Evolutionary conservation across 2,888 invertebrate genomes (phyloP).

Genomic region (Hipparchia sbordonii): DNA sequence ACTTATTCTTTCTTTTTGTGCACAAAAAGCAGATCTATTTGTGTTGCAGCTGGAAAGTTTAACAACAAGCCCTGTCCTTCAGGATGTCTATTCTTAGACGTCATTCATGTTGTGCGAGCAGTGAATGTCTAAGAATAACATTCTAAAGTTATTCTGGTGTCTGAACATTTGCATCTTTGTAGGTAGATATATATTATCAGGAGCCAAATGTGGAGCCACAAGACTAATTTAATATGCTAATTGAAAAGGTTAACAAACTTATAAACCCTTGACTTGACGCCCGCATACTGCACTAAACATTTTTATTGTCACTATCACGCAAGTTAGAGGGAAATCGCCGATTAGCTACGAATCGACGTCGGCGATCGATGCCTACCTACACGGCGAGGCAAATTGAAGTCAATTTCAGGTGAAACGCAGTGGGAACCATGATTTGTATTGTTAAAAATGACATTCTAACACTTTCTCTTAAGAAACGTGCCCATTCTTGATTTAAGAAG

Average conservation of each 20-base stretch:
- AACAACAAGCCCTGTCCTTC: conserved; percentile 25
- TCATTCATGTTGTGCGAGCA: conserved; percentile 24
- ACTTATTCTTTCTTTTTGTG: background rate
- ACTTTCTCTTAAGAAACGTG: conserved; percentile 18
- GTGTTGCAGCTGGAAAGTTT: conserved; percentile 16
- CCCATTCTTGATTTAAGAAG: conserved; percentile 13
- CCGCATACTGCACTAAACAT: conserved; percentile 35
- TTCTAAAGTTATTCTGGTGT: conserved; percentile 26
- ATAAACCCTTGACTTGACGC: conserved; percentile 33
- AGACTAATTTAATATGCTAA: conserved; percentile 8
- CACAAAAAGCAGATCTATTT: background rate
- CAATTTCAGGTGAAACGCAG: conserved; percentile 59
- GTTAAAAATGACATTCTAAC: conserved; percentile 27
- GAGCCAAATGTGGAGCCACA: background rate
- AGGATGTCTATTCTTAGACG: conserved; percentile 24
- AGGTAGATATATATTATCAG: background rate
- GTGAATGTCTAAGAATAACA: conserved; percentile 31
- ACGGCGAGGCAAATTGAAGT: conserved; percentile 53
- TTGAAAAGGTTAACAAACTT: conserved; percentile 29
- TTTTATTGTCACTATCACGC: conserved; percentile 45
- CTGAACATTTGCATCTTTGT: conserved; percentile 8
- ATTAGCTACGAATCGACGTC: conserved; percentile 50
- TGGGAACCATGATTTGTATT: conserved; percentile 41
- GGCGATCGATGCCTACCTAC: conserved; percentile 41
- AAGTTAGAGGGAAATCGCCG: conserved; percentile 57